A percentile compares a stretch with the other conserved stretches of the same genome.
phyloP scores from a whole-genome alignment of 2,888 invertebrate species.

The Drosophila limbata region DNA sequence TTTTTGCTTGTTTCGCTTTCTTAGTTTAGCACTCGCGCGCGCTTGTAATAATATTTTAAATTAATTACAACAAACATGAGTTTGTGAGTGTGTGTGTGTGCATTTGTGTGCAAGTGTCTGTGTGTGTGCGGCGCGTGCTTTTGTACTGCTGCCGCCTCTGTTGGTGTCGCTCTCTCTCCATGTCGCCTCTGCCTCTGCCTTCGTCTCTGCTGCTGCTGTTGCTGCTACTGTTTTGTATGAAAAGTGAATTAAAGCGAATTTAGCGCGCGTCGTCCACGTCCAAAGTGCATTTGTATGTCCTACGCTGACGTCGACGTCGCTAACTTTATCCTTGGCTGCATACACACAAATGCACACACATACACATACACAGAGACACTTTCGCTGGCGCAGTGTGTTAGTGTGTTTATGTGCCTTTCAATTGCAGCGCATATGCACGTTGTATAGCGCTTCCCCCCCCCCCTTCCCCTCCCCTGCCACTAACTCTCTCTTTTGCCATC shows the following conservation, averaged over 20 bases:
- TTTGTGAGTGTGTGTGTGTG: constrained; percentile 21
- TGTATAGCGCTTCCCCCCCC: background rate
- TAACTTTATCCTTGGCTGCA: constrained; percentile 76
- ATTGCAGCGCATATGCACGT: constrained; percentile 61
- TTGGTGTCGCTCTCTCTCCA: background rate
- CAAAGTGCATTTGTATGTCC: constrained; percentile 78
- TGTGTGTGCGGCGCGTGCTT: constrained; percentile 65
- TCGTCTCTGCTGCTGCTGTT: constrained; percentile 11
- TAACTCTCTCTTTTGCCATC: constrained; percentile 1
- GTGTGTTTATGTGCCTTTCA: constrained; percentile 73
- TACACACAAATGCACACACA: constrained; percentile 20
- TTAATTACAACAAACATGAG: constrained; percentile 82
- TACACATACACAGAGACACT: constrained; percentile 57
- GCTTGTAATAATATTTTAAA: constrained; percentile 83
- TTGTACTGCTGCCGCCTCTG: constrained; percentile 50
- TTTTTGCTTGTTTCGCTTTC: constrained; percentile 47
- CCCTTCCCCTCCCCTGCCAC: too few relatives aligned
- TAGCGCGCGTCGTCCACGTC: constrained; percentile 77
- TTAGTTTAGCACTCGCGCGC: constrained; percentile 77
- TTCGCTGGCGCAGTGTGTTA: constrained; percentile 76
- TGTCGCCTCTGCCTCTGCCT: background rate
- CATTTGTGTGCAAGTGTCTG: constrained; percentile 27
- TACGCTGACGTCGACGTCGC: constrained; percentile 47
- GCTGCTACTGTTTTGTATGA: constrained; percentile 70
- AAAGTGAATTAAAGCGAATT: constrained; percentile 83